Percentiles rank a stretch among this genome's conserved stretches.
Conservation (phyloP, 2,113 vertebrate genomes). For the Tetrao urogallus region DNA sequence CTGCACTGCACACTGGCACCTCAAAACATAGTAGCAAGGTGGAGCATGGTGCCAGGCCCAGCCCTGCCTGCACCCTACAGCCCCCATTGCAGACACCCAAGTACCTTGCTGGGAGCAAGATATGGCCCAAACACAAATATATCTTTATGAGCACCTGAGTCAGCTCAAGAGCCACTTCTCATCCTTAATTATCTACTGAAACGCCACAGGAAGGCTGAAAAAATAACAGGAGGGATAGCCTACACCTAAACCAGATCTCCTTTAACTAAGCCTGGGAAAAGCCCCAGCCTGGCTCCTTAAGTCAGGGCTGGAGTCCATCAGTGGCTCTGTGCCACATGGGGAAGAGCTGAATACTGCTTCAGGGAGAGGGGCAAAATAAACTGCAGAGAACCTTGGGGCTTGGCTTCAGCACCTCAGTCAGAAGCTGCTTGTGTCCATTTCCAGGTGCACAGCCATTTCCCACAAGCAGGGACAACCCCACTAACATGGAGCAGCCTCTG, state of each 20-base stretch:
- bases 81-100: fast-evolving
- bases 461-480: not conserved
- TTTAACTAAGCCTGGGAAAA: not conserved
- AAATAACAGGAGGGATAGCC: fast-evolving
- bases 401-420: not conserved
- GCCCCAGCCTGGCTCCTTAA: not conserved
- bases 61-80: fast-evolving
- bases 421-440: too few species aligned
- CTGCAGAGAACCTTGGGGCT: not conserved
- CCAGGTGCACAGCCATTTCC: not conserved
- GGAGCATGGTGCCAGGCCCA: fast-evolving
- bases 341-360: too few species aligned
- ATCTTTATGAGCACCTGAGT: not conserved
- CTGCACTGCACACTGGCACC: not conserved
- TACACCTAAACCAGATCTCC: not conserved
- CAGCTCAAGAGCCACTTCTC: not conserved
- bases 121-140: not conserved
- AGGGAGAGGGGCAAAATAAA: not conserved
- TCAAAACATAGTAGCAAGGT: fast-evolving
- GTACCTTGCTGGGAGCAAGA: not conserved
- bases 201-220: not conserved
- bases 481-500: not conserved
- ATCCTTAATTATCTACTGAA: not conserved
- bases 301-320: not conserved
- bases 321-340: not conserved